Evolutionary conservation across 1,140 invertebrate genomes (phyloP).

Genomic region (Drosophila kikkawai): DNA sequence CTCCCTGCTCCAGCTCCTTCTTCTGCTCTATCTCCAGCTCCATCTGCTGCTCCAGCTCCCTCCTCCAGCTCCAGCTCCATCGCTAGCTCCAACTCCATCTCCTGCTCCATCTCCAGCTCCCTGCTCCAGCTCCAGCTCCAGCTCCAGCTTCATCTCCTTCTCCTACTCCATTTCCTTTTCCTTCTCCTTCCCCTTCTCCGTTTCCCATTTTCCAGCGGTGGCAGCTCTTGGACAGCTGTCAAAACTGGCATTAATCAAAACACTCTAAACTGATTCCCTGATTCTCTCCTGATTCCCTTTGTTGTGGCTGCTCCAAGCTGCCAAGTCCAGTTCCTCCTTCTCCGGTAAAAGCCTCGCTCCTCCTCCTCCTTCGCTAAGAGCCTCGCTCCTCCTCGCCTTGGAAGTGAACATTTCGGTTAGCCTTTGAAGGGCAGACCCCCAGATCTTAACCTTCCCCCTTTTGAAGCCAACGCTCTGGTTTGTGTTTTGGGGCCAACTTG

Average conservation of each 20-base stretch:
- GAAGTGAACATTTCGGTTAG: slow-evolving; percentile 28
- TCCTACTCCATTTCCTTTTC: neutral
- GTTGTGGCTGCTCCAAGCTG: slow-evolving; percentile 2
- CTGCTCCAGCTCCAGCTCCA: neutral
- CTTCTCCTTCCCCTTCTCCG: neutral
- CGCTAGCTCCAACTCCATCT: no score
- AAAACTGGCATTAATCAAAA: slow-evolving; percentile 82
- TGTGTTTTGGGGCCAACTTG: slow-evolving; percentile 32
- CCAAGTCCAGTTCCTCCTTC: neutral
- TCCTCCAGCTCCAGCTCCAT: no score
- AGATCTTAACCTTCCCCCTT: neutral
- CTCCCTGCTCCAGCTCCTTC: neutral
- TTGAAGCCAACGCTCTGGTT: slow-evolving; percentile 6
- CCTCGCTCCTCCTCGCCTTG: neutral
- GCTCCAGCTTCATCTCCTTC: no score
- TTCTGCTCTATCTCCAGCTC: neutral
- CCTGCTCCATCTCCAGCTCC: neutral
- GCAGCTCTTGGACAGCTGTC: slow-evolving; percentile 65
- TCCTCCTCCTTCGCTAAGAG: neutral
- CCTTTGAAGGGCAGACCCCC: slow-evolving; percentile 31
- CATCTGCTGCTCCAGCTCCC: neutral
- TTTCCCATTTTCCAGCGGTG: slow-evolving; percentile 1
- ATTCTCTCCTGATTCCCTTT: slow-evolving; percentile 27
- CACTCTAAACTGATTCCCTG: slow-evolving; percentile 64
- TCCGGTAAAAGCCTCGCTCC: neutral